Conservation (phyloP, 2,797 vertebrate species). For the Cichlasoma orientale region DNA sequence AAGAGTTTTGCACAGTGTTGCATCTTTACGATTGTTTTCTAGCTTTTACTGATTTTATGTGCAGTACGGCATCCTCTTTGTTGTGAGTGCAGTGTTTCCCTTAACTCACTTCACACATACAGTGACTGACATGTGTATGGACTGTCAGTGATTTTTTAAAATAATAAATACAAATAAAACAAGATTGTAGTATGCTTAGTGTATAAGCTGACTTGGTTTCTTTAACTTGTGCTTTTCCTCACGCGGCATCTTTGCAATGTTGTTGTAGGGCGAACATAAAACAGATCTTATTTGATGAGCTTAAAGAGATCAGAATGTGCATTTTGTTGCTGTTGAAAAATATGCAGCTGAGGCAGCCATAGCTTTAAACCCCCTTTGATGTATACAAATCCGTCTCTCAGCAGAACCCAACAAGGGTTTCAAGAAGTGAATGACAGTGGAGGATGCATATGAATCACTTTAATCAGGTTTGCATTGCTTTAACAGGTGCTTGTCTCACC, state of each 20-base stretch:
- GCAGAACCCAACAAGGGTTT: conserved; percentile 19
- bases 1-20: background rate
- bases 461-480: conserved; percentile 25
- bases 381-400: conserved; percentile 55
- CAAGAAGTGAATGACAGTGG: conserved; percentile 3
- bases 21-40: background rate
- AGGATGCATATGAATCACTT: conserved; percentile 28
- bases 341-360: conserved; percentile 18
- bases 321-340: conserved; percentile 19
- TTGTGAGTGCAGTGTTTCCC: background rate
- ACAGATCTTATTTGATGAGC: conserved; percentile 12
- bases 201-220: background rate
- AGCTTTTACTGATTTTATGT: background rate
- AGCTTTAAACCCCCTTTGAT: conserved; percentile 37
- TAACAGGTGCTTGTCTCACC: conserved; percentile 8
- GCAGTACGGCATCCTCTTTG: background rate
- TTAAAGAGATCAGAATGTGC: conserved; percentile 22
- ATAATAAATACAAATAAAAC: background rate
- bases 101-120: background rate
- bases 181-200: background rate
- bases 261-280: background rate
- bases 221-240: background rate
- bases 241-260: background rate
- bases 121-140: background rate
- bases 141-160: background rate